A percentile compares a stretch with the other conserved stretches of the same genome.
These are phyloP conservation scores for Sternarchorhynchus goeldii DNA, from an alignment of 2,797 vertebrate species.

Conservation along the genomic window DNA sequence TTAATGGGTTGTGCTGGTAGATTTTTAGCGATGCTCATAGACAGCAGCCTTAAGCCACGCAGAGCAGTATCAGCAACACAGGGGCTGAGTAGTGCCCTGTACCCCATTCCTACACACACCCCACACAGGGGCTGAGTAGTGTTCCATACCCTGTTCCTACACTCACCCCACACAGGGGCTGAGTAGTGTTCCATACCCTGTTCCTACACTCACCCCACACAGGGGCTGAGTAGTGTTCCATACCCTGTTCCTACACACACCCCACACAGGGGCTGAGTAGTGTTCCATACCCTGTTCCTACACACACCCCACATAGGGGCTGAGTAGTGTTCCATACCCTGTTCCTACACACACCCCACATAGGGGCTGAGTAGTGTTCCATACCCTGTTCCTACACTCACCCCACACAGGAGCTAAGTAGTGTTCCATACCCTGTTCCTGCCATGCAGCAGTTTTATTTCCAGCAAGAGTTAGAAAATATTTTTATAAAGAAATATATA, in stretches of 20 bases:
- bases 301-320: no score
- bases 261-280: slow-evolving; percentile 34
- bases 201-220: no score
- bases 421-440: slow-evolving; percentile 32
- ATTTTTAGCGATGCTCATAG: slow-evolving; percentile 59
- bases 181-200: slow-evolving; percentile 42
- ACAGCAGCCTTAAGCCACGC: slow-evolving; percentile 53
- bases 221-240: slow-evolving; percentile 42
- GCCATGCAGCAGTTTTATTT: slow-evolving; percentile 15
- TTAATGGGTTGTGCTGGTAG: slow-evolving; percentile 67
- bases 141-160: no score
- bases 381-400: no score
- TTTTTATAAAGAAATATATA: slow-evolving; percentile 45
- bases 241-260: neutral
- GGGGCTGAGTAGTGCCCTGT: no score
- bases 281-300: slow-evolving; percentile 23
- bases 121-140: no score
- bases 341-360: no score
- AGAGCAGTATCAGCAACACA: slow-evolving; percentile 44
- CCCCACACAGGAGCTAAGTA: slow-evolving; percentile 24
- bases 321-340: no score
- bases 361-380: no score
- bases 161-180: neutral
- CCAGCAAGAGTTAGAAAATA: slow-evolving; percentile 46
- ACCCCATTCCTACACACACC: no score